Evolutionary conservation across 1,140 invertebrate genomes (phyloP).

Genomic region (Lanistes nyassanus): DNA sequence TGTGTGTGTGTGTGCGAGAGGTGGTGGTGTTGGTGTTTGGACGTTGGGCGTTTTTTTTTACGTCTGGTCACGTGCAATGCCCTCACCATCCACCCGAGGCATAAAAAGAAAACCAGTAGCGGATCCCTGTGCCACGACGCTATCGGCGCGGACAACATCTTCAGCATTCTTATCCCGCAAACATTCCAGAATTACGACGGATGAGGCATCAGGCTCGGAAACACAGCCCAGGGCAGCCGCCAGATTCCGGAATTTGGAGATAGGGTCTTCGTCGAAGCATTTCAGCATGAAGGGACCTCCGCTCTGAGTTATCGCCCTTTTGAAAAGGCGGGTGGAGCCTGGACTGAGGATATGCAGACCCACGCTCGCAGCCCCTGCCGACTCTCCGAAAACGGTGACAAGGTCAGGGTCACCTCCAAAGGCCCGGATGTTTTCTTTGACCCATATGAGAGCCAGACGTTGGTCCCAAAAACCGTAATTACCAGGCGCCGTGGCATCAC

Average conservation of each 20-base stretch:
- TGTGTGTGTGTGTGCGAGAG: too few species aligned
- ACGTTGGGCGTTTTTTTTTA: not conserved
- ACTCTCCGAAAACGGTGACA: constrained; percentile 54
- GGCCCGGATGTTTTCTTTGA: constrained; percentile 61
- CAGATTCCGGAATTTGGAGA: not conserved
- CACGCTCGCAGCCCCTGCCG: constrained; percentile 37
- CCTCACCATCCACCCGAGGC: not conserved
- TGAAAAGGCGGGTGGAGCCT: not conserved
- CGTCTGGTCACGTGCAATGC: too few species aligned
- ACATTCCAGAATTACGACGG: not conserved
- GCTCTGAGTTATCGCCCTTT: not conserved
- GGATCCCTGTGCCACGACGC: too few species aligned
- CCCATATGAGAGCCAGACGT: constrained; percentile 71
- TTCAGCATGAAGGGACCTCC: not conserved
- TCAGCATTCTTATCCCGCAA: not conserved
- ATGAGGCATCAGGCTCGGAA: not conserved
- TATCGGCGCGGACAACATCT: not conserved
- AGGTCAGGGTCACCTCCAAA: constrained; percentile 49
- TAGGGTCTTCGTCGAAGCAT: constrained; percentile 62
- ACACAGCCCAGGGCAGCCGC: not conserved
- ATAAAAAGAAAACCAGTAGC: not conserved
- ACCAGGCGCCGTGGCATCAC: not conserved
- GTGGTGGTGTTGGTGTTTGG: not conserved
- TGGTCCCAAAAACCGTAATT: constrained; percentile 68
- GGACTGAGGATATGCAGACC: constrained; percentile 2